Percentiles rank a stretch among this genome's conserved stretches.
Conservation (phyloP, 64 coral and sea anemone genomes). For the Stylophora pistillata region DNA sequence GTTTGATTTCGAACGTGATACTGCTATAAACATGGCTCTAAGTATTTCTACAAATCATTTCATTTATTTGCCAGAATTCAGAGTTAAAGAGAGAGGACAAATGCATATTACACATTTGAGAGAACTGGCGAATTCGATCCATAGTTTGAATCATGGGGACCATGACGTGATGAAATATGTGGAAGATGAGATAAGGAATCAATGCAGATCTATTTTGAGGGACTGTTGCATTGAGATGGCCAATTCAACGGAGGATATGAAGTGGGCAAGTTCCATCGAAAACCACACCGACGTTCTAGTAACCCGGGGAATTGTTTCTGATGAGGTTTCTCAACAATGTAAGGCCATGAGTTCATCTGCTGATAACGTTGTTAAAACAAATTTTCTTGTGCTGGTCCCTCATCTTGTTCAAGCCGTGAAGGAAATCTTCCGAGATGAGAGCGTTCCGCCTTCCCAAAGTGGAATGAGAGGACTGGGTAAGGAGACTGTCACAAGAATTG, state of each 20-base stretch:
- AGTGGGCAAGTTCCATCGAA: neutral
- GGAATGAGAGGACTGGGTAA: neutral
- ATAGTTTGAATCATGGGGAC: neutral
- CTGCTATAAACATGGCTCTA: too few species aligned
- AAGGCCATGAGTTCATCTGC: neutral
- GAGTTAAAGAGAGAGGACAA: conserved; percentile 42
- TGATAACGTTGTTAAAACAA: too few species aligned
- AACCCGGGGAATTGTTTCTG: neutral
- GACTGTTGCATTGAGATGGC: conserved; percentile 51
- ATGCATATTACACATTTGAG: conserved; percentile 20
- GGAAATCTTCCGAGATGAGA: neutral
- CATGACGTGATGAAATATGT: neutral
- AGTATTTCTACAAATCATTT: neutral
- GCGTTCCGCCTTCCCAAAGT: neutral
- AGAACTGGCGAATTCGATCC: neutral
- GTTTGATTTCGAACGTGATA: too few species aligned
- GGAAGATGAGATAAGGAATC: neutral
- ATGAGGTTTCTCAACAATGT: neutral
- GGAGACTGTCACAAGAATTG: neutral
- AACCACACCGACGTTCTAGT: neutral
- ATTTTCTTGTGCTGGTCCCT: neutral
- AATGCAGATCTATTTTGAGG: neutral
- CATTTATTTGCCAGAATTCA: conserved; percentile 6
- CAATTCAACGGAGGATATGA: neutral
- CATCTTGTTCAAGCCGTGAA: neutral